A percentile compares a stretch with the other conserved stretches of the same genome.
Evolutionary conservation across 2,797 vertebrate species (phyloP).

Genomic region (Rachycentron canadum): DNA sequence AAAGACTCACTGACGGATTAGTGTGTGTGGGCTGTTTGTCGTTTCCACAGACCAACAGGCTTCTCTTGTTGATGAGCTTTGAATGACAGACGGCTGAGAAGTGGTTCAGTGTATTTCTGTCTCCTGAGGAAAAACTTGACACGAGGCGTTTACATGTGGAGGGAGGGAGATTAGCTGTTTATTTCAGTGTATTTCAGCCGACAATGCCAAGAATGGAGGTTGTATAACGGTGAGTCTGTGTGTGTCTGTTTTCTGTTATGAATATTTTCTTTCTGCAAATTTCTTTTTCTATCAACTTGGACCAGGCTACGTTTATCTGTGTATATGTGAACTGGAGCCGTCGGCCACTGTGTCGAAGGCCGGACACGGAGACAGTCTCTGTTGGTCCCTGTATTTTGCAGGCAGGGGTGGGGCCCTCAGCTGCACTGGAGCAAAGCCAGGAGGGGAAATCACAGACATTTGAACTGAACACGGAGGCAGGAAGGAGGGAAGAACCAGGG

Average conservation of each 20-base stretch:
- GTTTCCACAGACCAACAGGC: slow-evolving; percentile 30
- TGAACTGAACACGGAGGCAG: background rate
- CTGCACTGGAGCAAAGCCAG: slow-evolving; percentile 21
- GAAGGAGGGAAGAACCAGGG: background rate
- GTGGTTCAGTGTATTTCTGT: slow-evolving; percentile 4
- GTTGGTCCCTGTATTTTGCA: background rate
- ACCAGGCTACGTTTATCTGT: no score
- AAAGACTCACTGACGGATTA: slow-evolving; percentile 43
- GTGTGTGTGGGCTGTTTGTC: slow-evolving; percentile 23
- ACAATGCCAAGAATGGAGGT: slow-evolving; percentile 22
- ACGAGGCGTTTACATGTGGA: slow-evolving; percentile 7
- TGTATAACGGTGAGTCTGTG: background rate
- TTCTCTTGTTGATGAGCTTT: slow-evolving; percentile 26
- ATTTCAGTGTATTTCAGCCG: slow-evolving; percentile 24
- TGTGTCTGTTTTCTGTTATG: background rate
- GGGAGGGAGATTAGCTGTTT: slow-evolving; percentile 32
- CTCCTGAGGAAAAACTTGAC: slow-evolving; percentile 24
- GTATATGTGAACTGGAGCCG: no score
- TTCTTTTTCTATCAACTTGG: no score
- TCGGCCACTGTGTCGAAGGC: no score
- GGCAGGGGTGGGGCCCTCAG: slow-evolving; percentile 24
- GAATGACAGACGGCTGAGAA: slow-evolving; percentile 36
- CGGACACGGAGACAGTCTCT: no score
- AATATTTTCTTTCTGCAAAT: background rate
- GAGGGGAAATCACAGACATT: slow-evolving; percentile 38